A percentile compares a stretch with the other conserved stretches of the same genome.
Evolutionary conservation across 2,888 invertebrate genomes (phyloP).

Genomic region (Buathra laborator): DNA sequence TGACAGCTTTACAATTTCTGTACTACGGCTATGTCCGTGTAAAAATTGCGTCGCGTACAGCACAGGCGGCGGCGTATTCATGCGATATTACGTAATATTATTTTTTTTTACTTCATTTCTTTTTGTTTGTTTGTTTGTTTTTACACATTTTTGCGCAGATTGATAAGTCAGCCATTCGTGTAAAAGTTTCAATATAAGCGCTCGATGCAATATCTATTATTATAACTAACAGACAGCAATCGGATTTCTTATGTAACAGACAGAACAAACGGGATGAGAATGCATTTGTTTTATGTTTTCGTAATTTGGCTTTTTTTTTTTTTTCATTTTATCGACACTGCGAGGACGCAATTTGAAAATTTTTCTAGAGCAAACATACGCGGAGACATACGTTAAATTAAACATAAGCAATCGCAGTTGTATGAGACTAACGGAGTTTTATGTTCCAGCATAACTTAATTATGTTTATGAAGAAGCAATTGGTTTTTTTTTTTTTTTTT

Average conservation of each 20-base stretch:
- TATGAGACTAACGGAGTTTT: not conserved
- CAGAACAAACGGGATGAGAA: slow-evolving; percentile 43
- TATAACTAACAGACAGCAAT: slow-evolving; percentile 59
- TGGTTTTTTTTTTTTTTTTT: not conserved
- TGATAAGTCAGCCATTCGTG: slow-evolving; percentile 73
- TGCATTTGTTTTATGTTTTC: slow-evolving; percentile 27
- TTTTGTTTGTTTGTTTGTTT: slow-evolving; percentile 41
- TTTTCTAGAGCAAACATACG: slow-evolving; percentile 1
- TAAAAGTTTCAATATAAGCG: slow-evolving; percentile 76
- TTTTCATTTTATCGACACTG: slow-evolving; percentile 38
- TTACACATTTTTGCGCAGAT: slow-evolving; percentile 47
- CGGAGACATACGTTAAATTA: not conserved
- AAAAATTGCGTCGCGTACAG: slow-evolving; percentile 73
- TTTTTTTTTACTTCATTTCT: slow-evolving; percentile 55
- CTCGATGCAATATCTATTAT: slow-evolving; percentile 71
- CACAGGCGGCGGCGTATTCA: slow-evolving; percentile 62
- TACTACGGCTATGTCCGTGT: slow-evolving; percentile 71
- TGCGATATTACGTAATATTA: slow-evolving; percentile 57
- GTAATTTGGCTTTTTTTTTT: slow-evolving; percentile 2
- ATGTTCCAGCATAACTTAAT: slow-evolving; percentile 24
- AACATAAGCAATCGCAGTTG: slow-evolving; percentile 1
- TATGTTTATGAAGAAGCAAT: slow-evolving; percentile 20
- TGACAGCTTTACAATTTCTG: slow-evolving; percentile 55
- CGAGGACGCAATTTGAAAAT: slow-evolving; percentile 58
- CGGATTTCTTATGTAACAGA: slow-evolving; percentile 58